Evolutionary conservation across 2,113 vertebrate species (phyloP).

Genomic region (Erinaceus europaeus): DNA sequence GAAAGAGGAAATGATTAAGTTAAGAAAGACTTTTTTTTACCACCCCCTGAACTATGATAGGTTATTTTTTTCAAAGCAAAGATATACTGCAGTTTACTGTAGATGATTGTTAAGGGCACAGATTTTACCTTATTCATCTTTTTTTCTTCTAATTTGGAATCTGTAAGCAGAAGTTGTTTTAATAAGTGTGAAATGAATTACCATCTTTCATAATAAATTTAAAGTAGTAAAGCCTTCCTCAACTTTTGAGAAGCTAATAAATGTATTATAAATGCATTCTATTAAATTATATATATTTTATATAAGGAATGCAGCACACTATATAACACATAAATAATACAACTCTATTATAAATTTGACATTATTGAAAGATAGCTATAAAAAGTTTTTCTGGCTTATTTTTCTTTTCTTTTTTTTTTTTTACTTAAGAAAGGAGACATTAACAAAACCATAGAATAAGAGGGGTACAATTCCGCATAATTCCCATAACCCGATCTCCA

Average conservation of each 20-base stretch:
- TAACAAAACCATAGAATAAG: too few relatives aligned
- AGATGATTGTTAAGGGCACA: neutral
- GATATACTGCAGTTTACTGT: neutral
- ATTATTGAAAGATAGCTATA: neutral
- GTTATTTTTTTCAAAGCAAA: neutral
- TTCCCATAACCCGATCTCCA: too few relatives aligned
- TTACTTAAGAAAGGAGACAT: too few relatives aligned
- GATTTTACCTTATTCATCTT: neutral
- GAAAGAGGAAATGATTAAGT: neutral
- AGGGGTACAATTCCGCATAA: too few relatives aligned
- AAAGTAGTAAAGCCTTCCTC: neutral
- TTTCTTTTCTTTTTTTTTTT: too few relatives aligned
- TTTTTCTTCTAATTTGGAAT: neutral
- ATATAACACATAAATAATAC: neutral
- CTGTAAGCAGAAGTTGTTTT: slow-evolving; percentile 25
- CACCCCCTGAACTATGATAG: neutral
- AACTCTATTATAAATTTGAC: slow-evolving; percentile 8
- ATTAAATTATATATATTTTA: slow-evolving; percentile 14
- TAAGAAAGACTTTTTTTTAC: neutral
- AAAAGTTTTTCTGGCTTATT: slow-evolving; percentile 16
- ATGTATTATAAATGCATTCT: neutral
- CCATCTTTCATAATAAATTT: neutral
- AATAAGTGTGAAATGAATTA: slow-evolving; percentile 1
- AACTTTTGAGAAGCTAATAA: slow-evolving; percentile 24
- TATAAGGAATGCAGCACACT: neutral